Conservation (phyloP, 2,797 vertebrate genomes). For the Craterocephalus amniculus region DNA sequence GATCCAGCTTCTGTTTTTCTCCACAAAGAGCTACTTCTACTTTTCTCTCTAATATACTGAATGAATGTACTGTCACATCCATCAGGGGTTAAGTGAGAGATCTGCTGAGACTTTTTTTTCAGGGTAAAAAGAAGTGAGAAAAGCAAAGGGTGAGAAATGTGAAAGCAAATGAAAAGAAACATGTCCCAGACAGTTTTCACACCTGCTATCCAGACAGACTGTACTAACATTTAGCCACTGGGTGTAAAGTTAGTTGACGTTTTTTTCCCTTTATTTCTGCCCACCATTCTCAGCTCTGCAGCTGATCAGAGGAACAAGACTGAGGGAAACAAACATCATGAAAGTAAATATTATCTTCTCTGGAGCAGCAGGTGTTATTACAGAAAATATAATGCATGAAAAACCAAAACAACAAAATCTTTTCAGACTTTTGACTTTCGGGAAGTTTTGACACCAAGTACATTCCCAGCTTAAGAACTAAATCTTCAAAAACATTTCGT, state of each 20-base stretch:
- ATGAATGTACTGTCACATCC: not conserved
- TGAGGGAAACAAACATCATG: slow-evolving; percentile 1
- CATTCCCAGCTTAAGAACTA: too few species aligned
- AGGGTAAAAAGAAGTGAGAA: slow-evolving; percentile 16
- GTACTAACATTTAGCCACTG: slow-evolving; percentile 13
- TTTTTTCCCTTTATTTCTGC: slow-evolving; percentile 3
- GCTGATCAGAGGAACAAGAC: slow-evolving; percentile 4
- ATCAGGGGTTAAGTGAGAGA: slow-evolving; percentile 13
- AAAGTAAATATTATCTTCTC: not conserved
- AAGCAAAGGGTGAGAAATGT: slow-evolving; percentile 6
- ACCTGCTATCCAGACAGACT: slow-evolving; percentile 51
- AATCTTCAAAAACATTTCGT: too few species aligned
- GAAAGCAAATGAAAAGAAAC: slow-evolving; percentile 18
- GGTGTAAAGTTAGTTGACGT: not conserved
- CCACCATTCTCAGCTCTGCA: not conserved
- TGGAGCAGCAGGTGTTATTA: not conserved
- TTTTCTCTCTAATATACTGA: not conserved
- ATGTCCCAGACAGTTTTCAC: slow-evolving; percentile 49
- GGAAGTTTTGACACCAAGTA: too few species aligned
- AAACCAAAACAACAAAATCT: slow-evolving; percentile 1
- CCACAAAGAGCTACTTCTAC: not conserved
- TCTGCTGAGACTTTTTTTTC: slow-evolving; percentile 3
- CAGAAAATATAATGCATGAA: not conserved
- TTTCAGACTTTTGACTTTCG: too few species aligned
- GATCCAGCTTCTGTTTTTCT: not conserved